Evolutionary conservation across 1,140 invertebrate genomes (phyloP).

Genomic region (Eriocheir sinensis): DNA sequence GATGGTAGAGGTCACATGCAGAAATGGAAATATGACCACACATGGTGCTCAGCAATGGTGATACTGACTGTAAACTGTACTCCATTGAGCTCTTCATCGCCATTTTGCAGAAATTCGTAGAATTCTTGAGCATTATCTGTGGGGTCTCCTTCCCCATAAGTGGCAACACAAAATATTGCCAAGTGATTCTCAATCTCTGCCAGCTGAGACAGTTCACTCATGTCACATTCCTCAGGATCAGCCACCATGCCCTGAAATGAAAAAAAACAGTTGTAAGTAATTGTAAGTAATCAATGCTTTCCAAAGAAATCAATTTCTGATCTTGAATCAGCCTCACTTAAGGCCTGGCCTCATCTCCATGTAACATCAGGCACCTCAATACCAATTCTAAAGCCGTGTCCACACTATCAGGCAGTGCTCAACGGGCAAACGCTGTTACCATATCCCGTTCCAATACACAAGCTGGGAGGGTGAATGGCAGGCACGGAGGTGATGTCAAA

Average conservation of each 20-base stretch:
- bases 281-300: too few relatives aligned
- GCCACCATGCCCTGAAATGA: constrained; percentile 95
- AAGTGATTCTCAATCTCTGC: constrained; percentile 95
- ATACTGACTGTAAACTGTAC: constrained; percentile 96
- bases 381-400: too few relatives aligned
- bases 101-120: constrained; percentile 97
- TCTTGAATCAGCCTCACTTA: too few relatives aligned
- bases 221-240: constrained; percentile 99
- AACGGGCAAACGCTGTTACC: too few relatives aligned
- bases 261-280: background rate
- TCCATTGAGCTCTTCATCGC: constrained; percentile 93
- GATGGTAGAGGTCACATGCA: too few relatives aligned
- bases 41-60: background rate
- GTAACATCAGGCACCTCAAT: too few relatives aligned
- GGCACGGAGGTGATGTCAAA: too few relatives aligned
- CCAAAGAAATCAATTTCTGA: too few relatives aligned
- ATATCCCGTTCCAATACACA: too few relatives aligned
- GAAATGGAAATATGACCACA: background rate
- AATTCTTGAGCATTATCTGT: constrained; percentile 99
- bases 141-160: constrained; percentile 99
- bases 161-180: constrained; percentile 98
- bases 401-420: too few relatives aligned
- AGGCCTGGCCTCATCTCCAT: too few relatives aligned
- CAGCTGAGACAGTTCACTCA: constrained; percentile 95
- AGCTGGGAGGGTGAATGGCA: too few relatives aligned